Evolutionary conservation across 2,888 invertebrate genomes (phyloP), one percentile per base, ranked within the genome.

Genomic region (Meghimatium bilineatum): DNA sequence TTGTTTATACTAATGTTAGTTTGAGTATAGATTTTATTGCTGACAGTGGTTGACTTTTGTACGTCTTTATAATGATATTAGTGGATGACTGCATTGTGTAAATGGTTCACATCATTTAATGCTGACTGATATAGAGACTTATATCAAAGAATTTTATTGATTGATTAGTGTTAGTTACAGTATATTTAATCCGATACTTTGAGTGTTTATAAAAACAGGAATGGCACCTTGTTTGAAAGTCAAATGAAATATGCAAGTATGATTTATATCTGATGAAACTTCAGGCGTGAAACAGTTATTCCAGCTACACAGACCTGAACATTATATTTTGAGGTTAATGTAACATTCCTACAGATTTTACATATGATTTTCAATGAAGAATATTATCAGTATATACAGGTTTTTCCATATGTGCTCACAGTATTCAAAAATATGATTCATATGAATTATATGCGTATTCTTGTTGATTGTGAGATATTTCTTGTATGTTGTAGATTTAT

Each of bases 61-160:
- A 36, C 14, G 23, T 36, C 44, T 44, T 49, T 20, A 3, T 72
- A 6, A 71, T 36, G 69, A 44, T 44, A 2, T n/a, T 49, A 72
- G 72, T 49, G n/a, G 26, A n/a, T 63, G n/a, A n/a, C n/a, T 63
- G 60, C 5, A 63, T n/a, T 49, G n/a, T 44, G 14, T 14, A 38
- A 44, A n/a, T 72, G 44, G 3, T 72, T 72, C n/a, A n/a, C 29
- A n/a, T 72, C 14, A 44, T n/a, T 72, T 44, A 72, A 26, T n/a
- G 23, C 23, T 38, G 26, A 26, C 71, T 23, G 8, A 38, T 36
- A 10, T 14, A 44, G 29, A 44, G n/a, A 29, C 17, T 49, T 29
- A 12, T 44, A 72, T 44, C 72, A 72, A 72, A 72, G 72, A 72
- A 72, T n/a, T 49, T n/a, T 26, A 12, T 29, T 72, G 26, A 72